Base-by-base conservation (phyloP, 1,140 invertebrate species). In the Odontomachus brunneus region DNA sequence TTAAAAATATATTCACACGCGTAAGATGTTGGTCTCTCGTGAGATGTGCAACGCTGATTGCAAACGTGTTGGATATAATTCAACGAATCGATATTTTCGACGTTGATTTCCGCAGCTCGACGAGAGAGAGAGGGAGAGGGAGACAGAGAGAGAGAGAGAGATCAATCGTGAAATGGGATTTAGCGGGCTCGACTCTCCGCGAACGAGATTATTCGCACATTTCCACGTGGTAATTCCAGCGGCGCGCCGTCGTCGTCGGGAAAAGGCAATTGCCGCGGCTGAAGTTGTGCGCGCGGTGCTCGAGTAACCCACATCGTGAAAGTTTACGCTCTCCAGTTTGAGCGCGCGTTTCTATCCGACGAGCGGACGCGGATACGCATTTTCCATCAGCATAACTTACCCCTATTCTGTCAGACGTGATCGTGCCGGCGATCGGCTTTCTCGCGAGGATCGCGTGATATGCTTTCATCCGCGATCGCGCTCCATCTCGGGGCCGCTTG, bases 181-280 rank as follows among this genome's bases (percentile, higher is more conserved):
- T 76, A 83, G 49, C 65, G 55, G 55, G 53, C 48, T 49, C 38
- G 55, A 48, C 38, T 49, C 38, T 44, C 60, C 17, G 38, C 51
- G 33, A 49, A 60, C 71, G 65, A 86, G 69, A 86, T 86, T 80
- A 69, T 67, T 74, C 75, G 60, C 62, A 12, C 17, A 48, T 83
- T 76, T 59, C 75, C 63, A 17, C 48, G 63, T n/a, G 57, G 29
- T 59, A 72, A 75, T 83, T 24, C 9, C 57, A 49, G 38, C 22
- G 11, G 11, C 22, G 11, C 22, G 22, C 29, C 59, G 19, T 4
- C 55, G 19, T 14, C 48, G 55, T 17, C 33, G 17, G 2, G 51
- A 72, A 38, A 15, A 62, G 60, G 33, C 33, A 53, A 24, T 85
- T 22, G 51, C 75, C 51, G 51, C 75, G 75, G 1, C 9, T 15